phyloP scores from a whole-genome alignment of 64 coral and sea anemone genomes.

The Porites australiensis region DNA sequence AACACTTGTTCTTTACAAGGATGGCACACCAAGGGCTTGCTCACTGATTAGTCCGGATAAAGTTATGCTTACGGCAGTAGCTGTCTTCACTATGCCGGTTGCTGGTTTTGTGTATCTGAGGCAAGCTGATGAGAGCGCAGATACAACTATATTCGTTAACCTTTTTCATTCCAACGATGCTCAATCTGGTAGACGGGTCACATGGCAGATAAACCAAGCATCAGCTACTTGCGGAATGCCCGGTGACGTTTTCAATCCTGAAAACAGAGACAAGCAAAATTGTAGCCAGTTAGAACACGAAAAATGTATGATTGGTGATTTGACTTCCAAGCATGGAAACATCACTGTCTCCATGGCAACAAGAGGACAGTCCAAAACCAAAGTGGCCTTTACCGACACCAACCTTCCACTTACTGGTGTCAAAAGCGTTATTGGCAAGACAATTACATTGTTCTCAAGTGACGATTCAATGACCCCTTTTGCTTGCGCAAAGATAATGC shows the following conservation, averaged over 20 bases:
- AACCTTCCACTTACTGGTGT: conserved; percentile 69
- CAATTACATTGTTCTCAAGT: conserved; percentile 48
- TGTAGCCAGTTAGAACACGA: conserved; percentile 48
- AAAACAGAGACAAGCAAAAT: background rate
- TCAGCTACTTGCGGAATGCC: conserved; percentile 33
- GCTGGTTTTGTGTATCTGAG: conserved; percentile 80
- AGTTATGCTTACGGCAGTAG: conserved; percentile 46
- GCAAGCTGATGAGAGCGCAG: conserved; percentile 41
- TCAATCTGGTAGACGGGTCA: conserved; percentile 13
- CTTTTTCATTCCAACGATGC: conserved; percentile 70
- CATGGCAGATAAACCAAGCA: conserved; percentile 48
- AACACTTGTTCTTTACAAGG: conserved; percentile 67
- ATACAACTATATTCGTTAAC: conserved; percentile 61
- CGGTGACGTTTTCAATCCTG: conserved; percentile 61
- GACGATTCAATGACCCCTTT: conserved; percentile 20
- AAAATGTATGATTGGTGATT: conserved; percentile 70
- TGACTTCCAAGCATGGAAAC: conserved; percentile 58
- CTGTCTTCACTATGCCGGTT: conserved; percentile 64
- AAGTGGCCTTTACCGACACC: conserved; percentile 70
- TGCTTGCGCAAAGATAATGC: conserved; percentile 80
- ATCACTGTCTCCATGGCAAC: conserved; percentile 55
- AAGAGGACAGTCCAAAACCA: background rate
- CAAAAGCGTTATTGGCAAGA: conserved; percentile 66
- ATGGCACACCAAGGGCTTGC: conserved; percentile 64
- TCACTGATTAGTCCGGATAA: conserved; percentile 53